Conservation (phyloP, 2,113 vertebrate species). For the Callithrix jacchus region DNA sequence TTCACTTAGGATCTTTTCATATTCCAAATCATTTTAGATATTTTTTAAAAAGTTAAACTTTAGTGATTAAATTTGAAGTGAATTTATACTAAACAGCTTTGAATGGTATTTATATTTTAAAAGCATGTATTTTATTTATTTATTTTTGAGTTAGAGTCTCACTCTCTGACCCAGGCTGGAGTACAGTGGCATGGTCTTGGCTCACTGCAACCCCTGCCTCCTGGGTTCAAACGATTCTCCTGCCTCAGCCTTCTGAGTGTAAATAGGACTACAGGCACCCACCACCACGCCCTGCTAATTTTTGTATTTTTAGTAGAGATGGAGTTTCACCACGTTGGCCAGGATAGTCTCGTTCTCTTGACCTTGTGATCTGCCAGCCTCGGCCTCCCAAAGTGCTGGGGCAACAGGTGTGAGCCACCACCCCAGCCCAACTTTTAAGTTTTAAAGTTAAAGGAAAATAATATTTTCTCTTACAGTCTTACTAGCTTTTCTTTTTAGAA, state of each 20-base stretch:
- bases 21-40: background rate
- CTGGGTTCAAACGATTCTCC: background rate
- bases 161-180: background rate
- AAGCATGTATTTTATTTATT: background rate
- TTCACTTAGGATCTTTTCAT: background rate
- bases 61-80: slow-evolving; percentile 25
- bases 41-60: slow-evolving; percentile 22
- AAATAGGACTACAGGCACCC: no score
- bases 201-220: background rate
- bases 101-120: background rate
- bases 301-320: no score
- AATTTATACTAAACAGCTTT: slow-evolving; percentile 1
- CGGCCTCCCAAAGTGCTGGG: no score
- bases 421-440: no score
- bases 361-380: no score
- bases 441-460: background rate
- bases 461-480: slow-evolving; percentile 2
- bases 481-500: background rate
- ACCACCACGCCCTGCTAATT: no score
- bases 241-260: no score
- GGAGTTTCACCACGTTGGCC: no score
- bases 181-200: background rate
- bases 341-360: no score
- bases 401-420: background rate
- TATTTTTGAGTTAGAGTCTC: background rate